Conservation (phyloP, 2,113 vertebrate species). For the Oenanthe melanoleuca region DNA sequence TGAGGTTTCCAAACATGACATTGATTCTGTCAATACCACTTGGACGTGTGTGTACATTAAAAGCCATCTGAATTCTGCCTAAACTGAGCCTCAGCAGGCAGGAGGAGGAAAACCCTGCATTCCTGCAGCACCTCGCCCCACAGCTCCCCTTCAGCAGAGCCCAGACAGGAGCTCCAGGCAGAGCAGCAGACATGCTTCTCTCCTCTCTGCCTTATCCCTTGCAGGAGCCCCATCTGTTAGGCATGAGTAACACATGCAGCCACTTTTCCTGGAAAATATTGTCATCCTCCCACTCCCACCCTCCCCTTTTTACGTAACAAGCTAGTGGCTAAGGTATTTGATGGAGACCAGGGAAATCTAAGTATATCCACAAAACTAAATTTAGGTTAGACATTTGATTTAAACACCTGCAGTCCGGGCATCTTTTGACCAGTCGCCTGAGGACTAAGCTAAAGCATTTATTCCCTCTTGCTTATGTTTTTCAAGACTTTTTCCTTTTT, state of each 20-base stretch:
- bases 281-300: slow-evolving; percentile 17
- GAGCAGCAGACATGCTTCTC: not conserved
- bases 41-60: not conserved
- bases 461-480: not conserved
- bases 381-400: not conserved
- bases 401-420: not conserved
- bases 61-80: not conserved
- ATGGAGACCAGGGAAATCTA: not conserved
- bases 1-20: not conserved
- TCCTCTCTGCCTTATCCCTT: not conserved
- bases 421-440: not conserved
- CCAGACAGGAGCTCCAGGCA: not conserved
- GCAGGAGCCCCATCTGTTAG: slow-evolving; percentile 11
- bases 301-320: slow-evolving; percentile 35
- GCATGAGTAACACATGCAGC: slow-evolving; percentile 53
- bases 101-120: not conserved
- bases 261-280: slow-evolving; percentile 47
- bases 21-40: not conserved
- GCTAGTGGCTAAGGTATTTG: not conserved
- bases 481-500: not conserved
- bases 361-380: not conserved
- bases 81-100: not conserved
- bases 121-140: not conserved
- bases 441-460: not conserved
- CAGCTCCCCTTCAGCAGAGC: not conserved